Base-by-base conservation (phyloP, 64 coral and sea anemone genomes). In the Cladopsammia gracilis region DNA sequence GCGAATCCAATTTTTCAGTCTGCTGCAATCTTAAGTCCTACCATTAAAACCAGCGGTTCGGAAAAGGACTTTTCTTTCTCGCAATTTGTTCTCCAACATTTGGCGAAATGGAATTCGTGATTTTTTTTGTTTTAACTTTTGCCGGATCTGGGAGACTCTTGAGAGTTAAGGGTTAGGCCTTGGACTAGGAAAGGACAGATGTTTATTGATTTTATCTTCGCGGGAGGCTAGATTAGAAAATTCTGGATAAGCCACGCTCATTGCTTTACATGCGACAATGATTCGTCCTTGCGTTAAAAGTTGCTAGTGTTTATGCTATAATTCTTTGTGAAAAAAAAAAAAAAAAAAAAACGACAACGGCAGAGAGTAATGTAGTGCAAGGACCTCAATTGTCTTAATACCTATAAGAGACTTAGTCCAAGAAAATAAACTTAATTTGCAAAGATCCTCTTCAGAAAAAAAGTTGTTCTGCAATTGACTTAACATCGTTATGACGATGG, bases 51-150 rank as follows among this genome's bases (percentile, higher is more conserved):
- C 34, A 34, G 34, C 34, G 34, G 34, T 34, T 34, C 34, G 34
- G 34, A 34, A 34, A 34, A 2, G 70, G 3, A 72, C 11, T 44
- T 45, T 43, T 72, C 70, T 72, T 46, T 11, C 7, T 18, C 6
- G 15, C 18, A 2, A 15, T 5, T 10, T 11, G 46, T 16, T 18
- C 6, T 49, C 19, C 45, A 75, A 14, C 16, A 75, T 75, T 75
- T 75, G 48, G 46, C 72, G 7, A 75, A 49, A 75, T 75, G 72
- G 72, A 75, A 75, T 75, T 75, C 50, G 46, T 5, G 14, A 75
- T 6, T 75, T 5, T 75, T 48, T 49, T 45, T 48, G 10, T 20
- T 20, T 4, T 10, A 56, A 12, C 12, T 56, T 56, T 56, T 56
- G 12, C 6, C 12, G 4, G 42, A 75, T 72, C 70, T 49, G 46